Percentiles rank a stretch among this genome's conserved stretches.
Conservation (phyloP, 2,113 vertebrate genomes). For the Diglossa brunneiventris region DNA sequence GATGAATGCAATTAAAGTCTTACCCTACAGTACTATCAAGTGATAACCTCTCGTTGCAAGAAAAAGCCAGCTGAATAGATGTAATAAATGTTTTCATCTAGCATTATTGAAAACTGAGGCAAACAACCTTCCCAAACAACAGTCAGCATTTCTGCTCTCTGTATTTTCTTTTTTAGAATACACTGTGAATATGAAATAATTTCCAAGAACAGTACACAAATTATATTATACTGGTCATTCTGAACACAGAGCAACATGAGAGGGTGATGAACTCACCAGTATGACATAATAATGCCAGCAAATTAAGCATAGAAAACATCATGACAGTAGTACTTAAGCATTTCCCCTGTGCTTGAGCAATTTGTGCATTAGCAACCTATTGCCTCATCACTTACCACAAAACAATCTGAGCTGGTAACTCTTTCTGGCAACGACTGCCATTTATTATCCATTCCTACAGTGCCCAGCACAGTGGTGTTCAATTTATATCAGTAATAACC, state of each 20-base stretch:
- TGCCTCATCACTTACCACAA: conserved; percentile 24
- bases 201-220: neutral
- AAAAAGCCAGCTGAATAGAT: neutral
- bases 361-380: conserved; percentile 48
- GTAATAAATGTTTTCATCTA: conserved; percentile 9
- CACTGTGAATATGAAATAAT: neutral
- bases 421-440: conserved; percentile 10
- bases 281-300: conserved; percentile 27
- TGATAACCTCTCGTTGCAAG: neutral
- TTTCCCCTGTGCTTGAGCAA: conserved; percentile 21
- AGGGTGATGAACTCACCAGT: conserved; percentile 18
- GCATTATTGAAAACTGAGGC: neutral
- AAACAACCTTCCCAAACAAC: neutral
- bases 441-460: conserved; percentile 6
- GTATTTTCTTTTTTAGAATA: neutral
- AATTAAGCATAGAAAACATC: conserved; percentile 13
- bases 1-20: conserved; percentile 65
- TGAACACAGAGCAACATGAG: neutral
- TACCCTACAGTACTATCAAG: conserved; percentile 3
- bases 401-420: neutral
- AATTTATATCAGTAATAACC: neutral
- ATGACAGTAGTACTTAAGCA: conserved; percentile 11
- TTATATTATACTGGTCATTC: neutral
- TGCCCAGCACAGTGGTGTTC: neutral
- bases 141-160: neutral